Evolutionary conservation across 2,113 vertebrate genomes (phyloP), one percentile per base, ranked within the genome.

Genomic region (Chloropsis cyanopogon): DNA sequence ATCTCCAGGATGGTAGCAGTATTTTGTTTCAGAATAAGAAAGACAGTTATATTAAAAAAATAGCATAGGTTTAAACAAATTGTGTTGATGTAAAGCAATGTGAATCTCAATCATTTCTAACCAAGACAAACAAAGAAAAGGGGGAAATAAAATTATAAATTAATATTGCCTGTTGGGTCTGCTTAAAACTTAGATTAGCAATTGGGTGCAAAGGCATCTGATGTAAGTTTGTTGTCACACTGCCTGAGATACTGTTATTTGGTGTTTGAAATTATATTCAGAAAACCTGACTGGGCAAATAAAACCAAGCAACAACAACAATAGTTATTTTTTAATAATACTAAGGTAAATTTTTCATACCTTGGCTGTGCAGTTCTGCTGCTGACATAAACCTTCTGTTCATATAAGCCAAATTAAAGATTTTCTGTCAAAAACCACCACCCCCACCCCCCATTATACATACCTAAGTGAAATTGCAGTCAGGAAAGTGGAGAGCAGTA

Each of bases 401-500:
- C 12, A 6, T 47, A 9, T 59, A 37, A 81, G 7, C 10, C 12
- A 90, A 64, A 26, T 18, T 69, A 54, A 76, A 83, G 44, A 44
- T 24, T 84, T 86, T 82, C n/a, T 68, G 23, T 64, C 53, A 57
- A 60, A 94, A 86, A 26, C 39, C 66, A 26, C 26, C 16, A 5
- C 8, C 4, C 28, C 26, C 25, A 6, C 53, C 26, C 21, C 9
- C 1, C 12, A 1, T 37, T 33, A 71, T 19, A 35, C 0, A 3
- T 20, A 28, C n/a, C 3, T 70, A 68, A 68, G 29, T 80, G 47
- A 70, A 94, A 65, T 3, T 49, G 46, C 56, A 64, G 47, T 47
- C 20, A 5, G 46, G 60, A 59, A 80, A 49, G 46, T 39, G 50
- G 35, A 90, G 14, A 80, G 12, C n/a, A 13, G 22, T 49, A 46